Evolutionary conservation across 2,888 invertebrate species (phyloP), one percentile per base, ranked within the genome.

Genomic region (Chrysolina haemoptera): DNA sequence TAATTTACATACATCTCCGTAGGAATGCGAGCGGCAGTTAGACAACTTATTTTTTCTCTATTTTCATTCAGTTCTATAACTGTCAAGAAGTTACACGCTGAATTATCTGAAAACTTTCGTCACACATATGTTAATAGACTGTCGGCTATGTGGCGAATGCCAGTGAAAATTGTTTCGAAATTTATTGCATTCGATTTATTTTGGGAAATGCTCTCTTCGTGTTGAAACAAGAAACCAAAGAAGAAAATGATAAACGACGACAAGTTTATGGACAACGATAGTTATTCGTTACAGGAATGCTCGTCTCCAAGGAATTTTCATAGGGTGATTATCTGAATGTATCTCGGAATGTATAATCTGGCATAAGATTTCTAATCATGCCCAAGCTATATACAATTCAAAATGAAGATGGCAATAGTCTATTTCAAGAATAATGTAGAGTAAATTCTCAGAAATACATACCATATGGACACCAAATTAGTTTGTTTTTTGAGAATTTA

Each of bases 171-270:
- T 59, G 59, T 59, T 59, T 59, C 59, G 59, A 59, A 59, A 59
- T 59, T 59, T 59, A 59, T 59, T 59, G 59, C 59, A 59, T 27
- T 27, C n/a, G 16, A 59, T 59, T 59, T 27, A 59, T 59, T 59
- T 59, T 59, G 18, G 27, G 59, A 59, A 59, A 59, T 59, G 35
- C 59, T 11, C 14, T 27, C 18, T 59, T 11, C 27, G 59, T 9
- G 59, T n/a, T 27, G 22, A 59, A 35, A 59, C 53, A 53, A 53
- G 53, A 53, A 53, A 53, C 53, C 53, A 9, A 8, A 59, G n/a
- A 59, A 59, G 27, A 59, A 35, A 22, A 59, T 59, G 35, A 59
- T 35, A n/a, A 59, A 59, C n/a, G 59, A 8, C 35, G 59, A 59
- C 59, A 59, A 59, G 16, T 59, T 59, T 59, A 59, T 59, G 59